Evolutionary conservation across 2,113 vertebrate genomes (phyloP), one percentile per base, ranked within the genome.

Genomic region (Oxyura jamaicensis): DNA sequence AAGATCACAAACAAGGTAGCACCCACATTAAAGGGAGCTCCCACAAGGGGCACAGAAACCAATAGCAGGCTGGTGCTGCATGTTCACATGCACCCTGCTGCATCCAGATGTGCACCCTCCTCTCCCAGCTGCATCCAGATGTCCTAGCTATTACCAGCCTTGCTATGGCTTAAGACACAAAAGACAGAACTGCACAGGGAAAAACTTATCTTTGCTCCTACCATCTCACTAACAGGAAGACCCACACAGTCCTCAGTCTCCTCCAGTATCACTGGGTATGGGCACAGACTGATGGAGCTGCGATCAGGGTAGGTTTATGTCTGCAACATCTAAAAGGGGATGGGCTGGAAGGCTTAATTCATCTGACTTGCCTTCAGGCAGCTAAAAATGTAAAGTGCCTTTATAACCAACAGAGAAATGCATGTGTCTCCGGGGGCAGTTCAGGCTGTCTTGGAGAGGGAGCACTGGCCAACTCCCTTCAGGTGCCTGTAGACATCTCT

Each of bases 261-360:
- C 60, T 72, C 11, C 76, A 48, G 36, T 35, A 26, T 31, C 50
- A 74, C 1, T 0, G 10, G 16, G 22, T 15, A 68, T 19, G 62
- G 16, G 31, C 23, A 48, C 18, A 75, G 36, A 10, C 42, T 81
- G 75, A 66, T 19, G 18, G 66, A 50, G 29, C 13, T 46, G 46
- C 1, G 0, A 0, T 59, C 29, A 59, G 41, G 62, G 72, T 79
- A 42, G 15, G 52, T 21, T 42, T 56, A 2, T 3, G 11, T 8
- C 56, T 18, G 48, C 63, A 80, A 31, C 8, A 25, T 58, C n/a
- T 55, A 83, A 59, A 4, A 48, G 14, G 3, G 13, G 2, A 36
- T 77, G 46, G 79, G 21, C 22, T 56, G 13, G 23, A 85, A 10
- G 11, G 19, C 39, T 76, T 39, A 21, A 20, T 60, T 73, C 42